Conservation (phyloP, 1,140 invertebrate species). For the Tyrophagus putrescentiae region DNA sequence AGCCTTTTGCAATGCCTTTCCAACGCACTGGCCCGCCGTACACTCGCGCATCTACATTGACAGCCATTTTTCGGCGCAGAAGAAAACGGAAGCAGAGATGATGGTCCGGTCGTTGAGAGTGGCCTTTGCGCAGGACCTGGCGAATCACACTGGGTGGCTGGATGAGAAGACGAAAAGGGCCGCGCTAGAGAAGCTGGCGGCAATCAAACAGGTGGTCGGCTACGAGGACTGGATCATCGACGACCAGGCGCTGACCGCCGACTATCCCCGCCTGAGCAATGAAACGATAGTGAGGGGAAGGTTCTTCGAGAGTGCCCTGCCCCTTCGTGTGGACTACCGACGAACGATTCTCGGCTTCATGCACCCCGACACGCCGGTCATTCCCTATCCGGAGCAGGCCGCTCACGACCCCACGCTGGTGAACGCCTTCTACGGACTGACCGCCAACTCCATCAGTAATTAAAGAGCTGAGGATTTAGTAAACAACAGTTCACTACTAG, state of each 20-base stretch:
- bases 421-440: slow-evolving; percentile 41
- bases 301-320: too few relatives aligned
- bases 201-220: slow-evolving; percentile 70
- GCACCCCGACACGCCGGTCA: too few relatives aligned
- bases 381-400: too few relatives aligned
- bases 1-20: too few relatives aligned
- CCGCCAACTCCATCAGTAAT: slow-evolving; percentile 38
- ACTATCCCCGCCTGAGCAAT: slow-evolving; percentile 50
- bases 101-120: too few relatives aligned
- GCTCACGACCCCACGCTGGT: slow-evolving; percentile 41
- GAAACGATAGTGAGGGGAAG: too few relatives aligned
- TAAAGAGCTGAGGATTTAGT: slow-evolving; percentile 20
- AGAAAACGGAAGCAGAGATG: too few relatives aligned
- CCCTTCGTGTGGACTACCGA: too few relatives aligned
- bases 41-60: background rate
- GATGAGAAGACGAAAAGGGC: slow-evolving; percentile 57
- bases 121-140: slow-evolving; percentile 22
- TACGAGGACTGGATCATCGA: slow-evolving; percentile 72
- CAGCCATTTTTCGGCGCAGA: too few relatives aligned
- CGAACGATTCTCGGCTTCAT: too few relatives aligned
- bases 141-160: slow-evolving; percentile 69
- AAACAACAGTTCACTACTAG: background rate
- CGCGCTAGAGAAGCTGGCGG: slow-evolving; percentile 53
- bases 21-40: background rate
- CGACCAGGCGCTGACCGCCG: slow-evolving; percentile 47